Percentiles rank a stretch among this genome's conserved stretches.
These are phyloP conservation scores for Bibio marci DNA, from an alignment of 2,888 invertebrate species.

Conservation along the genomic window DNA sequence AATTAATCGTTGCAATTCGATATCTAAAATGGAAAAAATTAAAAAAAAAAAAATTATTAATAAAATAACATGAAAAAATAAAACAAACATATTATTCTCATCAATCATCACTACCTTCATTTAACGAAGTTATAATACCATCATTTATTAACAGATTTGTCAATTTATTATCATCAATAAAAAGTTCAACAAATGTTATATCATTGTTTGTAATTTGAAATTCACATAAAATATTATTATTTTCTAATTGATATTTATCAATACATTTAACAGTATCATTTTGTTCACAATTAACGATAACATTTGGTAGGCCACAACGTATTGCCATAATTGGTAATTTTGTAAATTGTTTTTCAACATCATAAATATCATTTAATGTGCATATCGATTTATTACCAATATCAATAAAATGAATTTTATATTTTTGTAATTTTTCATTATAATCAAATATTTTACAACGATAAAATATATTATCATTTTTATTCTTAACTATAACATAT, in stretches of 20 bases:
- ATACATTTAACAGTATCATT: slow-evolving; percentile 24
- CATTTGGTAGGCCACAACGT: slow-evolving; percentile 43
- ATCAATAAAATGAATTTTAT: slow-evolving; percentile 55
- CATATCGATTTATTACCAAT: slow-evolving; percentile 56
- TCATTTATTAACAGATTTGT: background rate
- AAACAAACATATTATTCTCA: background rate
- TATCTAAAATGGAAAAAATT: slow-evolving; percentile 15
- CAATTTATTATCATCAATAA: background rate
- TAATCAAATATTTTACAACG: slow-evolving; percentile 46
- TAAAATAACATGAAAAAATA: background rate
- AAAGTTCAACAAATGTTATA: background rate
- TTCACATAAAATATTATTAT: background rate
- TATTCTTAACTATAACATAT: slow-evolving; percentile 50
- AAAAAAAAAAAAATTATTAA: background rate
- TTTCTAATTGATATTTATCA: slow-evolving; percentile 19
- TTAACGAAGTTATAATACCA: background rate
- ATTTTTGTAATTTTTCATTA: slow-evolving; percentile 36
- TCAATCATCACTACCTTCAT: too few relatives aligned
- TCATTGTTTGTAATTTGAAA: background rate
- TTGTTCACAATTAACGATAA: slow-evolving; percentile 36
- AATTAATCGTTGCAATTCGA: slow-evolving; percentile 19
- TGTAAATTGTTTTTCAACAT: slow-evolving; percentile 46
- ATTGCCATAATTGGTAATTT: slow-evolving; percentile 52
- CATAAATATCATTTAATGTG: slow-evolving; percentile 45
- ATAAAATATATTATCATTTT: slow-evolving; percentile 52